Evolutionary conservation across 1,140 invertebrate genomes (phyloP), one percentile per base, ranked within the genome.

Genomic region (Bactericera cockerelli): DNA sequence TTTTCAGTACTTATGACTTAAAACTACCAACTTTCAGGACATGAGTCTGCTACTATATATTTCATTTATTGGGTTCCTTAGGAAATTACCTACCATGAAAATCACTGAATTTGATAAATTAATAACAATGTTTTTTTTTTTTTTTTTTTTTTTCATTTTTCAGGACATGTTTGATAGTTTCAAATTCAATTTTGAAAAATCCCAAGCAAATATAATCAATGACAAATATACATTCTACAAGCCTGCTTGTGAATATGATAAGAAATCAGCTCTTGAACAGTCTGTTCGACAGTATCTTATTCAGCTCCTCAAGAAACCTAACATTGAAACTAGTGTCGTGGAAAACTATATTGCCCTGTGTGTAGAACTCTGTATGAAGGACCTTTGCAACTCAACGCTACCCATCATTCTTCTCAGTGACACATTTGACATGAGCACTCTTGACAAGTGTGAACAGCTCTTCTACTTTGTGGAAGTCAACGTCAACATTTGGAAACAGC

Each of bases 401-500:
- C 89, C 93, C 1, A 88, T 97, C 16, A 79, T 91, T 36, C 71
- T 98, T 16, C 74, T 98, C 0, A 82, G 88, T 3, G 94, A 98
- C 70, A 84, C 93, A 56, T 94, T 99, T 71, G 94, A 98, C 69
- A 81, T 85, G 0, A 76, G 92, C 55, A 92, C 89, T 0, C 71
- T 97, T 14, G 82, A 90, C 66, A 78, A 84, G 66, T 97, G 93
- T 70, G 89, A 97, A 67, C 76, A 82, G 63, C 75, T 98, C 59
- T 98, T 98, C 69, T 78, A 78, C 13, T 90, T 89, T 71, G 88
- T 98, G 1, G 94, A 99, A 74, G 81, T 86, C 36, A 84, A 87
- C 68, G 89, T 98, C 0, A 76, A 79, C 54, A 79, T 84, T 13
- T 98, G 93, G 90, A 96, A 96, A 68, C 89, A 95, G 70, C 85